A percentile compares a stretch with the other conserved stretches of the same genome.
These are phyloP conservation scores for Macaca mulatta DNA, from an alignment of 2,113 vertebrate species.

Conservation along the genomic window DNA sequence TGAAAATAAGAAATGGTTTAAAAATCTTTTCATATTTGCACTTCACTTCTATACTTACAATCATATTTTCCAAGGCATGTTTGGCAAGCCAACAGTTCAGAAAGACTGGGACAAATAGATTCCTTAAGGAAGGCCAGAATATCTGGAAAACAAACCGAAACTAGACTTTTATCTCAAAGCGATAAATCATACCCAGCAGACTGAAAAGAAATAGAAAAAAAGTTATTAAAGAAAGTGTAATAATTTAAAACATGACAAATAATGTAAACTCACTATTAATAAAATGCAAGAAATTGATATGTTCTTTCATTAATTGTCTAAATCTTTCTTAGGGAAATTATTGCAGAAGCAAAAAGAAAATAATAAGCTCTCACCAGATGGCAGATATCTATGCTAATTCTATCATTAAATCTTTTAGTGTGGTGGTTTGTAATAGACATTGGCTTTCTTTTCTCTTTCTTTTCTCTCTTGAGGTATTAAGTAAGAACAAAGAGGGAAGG, in stretches of 20 bases:
- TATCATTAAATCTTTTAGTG: neutral
- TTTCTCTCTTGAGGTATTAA: neutral
- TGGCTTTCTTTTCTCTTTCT: neutral
- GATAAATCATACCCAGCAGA: neutral
- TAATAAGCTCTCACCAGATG: neutral
- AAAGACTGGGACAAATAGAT: conserved; percentile 91
- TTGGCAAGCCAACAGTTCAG: conserved; percentile 93
- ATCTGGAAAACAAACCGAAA: conserved; percentile 84
- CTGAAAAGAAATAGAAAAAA: neutral
- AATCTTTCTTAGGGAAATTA: conserved; percentile 11
- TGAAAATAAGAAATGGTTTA: neutral
- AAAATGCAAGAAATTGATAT: neutral
- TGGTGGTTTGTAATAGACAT: neutral
- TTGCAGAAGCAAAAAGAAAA: neutral
- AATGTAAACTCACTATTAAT: neutral
- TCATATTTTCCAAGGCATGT: conserved; percentile 91
- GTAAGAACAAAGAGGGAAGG: neutral
- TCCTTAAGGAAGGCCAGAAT: conserved; percentile 88
- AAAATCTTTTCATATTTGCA: neutral
- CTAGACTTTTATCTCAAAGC: conserved; percentile 39
- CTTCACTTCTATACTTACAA: conserved; percentile 86
- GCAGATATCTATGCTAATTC: neutral
- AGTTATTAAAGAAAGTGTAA: neutral
- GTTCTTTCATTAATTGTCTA: neutral
- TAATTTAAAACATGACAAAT: neutral